Evolutionary conservation across 2,888 invertebrate genomes (phyloP).

Genomic region (Cylloceria caligata): DNA sequence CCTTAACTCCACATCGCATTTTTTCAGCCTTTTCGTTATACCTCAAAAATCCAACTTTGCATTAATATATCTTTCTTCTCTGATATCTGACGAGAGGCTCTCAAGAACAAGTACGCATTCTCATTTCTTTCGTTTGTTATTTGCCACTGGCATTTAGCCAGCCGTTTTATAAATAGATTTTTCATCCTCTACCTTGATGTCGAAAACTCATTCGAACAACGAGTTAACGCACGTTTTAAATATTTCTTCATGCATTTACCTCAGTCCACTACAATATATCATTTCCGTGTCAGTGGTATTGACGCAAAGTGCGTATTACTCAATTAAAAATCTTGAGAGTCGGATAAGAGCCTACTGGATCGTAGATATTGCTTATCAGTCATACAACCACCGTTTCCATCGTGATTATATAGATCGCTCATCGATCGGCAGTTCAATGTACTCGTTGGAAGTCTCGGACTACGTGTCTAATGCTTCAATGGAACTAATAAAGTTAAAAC

Average conservation of each 20-base stretch:
- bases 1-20: too few species aligned
- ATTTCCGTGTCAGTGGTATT: background rate
- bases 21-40: too few species aligned
- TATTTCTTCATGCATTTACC: slow-evolving; percentile 39
- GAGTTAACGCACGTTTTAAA: slow-evolving; percentile 29
- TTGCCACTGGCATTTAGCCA: slow-evolving; percentile 58
- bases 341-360: background rate
- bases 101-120: slow-evolving; percentile 13
- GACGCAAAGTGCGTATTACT: background rate
- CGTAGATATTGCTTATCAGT: background rate
- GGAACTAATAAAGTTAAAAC: background rate
- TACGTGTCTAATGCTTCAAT: background rate
- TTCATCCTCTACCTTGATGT: slow-evolving; percentile 40
- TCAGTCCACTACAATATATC: background rate
- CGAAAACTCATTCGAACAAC: slow-evolving; percentile 53
- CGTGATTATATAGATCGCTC: background rate
- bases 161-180: slow-evolving; percentile 55
- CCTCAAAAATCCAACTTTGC: too few species aligned
- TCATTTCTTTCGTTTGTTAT: slow-evolving; percentile 45
- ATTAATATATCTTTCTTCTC: background rate
- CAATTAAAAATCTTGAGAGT: background rate
- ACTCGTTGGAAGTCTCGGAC: background rate
- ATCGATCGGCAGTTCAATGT: slow-evolving; percentile 4
- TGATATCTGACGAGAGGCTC: background rate
- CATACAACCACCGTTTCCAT: background rate